These are phyloP conservation scores for Drosophila kurseongensis DNA, from an alignment of 1,140 invertebrate species.

Conservation along the genomic window DNA sequence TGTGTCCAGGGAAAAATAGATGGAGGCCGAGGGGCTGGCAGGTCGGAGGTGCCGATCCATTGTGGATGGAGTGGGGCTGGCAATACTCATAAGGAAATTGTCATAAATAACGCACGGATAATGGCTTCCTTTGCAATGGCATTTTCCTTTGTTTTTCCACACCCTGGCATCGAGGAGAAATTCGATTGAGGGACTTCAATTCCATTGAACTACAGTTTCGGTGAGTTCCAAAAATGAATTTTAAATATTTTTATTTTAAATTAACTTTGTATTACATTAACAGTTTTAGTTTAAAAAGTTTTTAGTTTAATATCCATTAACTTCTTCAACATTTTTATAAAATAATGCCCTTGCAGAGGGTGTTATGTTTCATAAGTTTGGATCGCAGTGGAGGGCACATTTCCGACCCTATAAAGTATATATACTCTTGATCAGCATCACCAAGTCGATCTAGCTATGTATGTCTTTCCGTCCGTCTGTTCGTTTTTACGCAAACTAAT, in stretches of 20 bases:
- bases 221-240: background rate
- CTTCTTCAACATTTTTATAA: background rate
- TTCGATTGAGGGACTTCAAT: slow-evolving; percentile 2
- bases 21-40: background rate
- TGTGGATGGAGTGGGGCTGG: slow-evolving; percentile 18
- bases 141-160: slow-evolving; percentile 18
- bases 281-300: too few relatives aligned
- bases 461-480: too few relatives aligned
- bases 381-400: too few relatives aligned
- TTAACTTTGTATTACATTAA: background rate
- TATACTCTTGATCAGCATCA: too few relatives aligned
- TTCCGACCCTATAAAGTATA: too few relatives aligned
- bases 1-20: slow-evolving; percentile 28
- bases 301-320: background rate
- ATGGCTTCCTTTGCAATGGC: slow-evolving; percentile 49
- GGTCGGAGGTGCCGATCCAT: slow-evolving; percentile 43
- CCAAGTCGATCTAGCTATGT: too few relatives aligned
- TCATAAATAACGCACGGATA: slow-evolving; percentile 73
- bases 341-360: too few relatives aligned
- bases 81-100: slow-evolving; percentile 66
- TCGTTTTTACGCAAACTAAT: too few relatives aligned
- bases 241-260: too few relatives aligned
- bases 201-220: background rate
- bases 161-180: slow-evolving; percentile 1
- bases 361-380: too few relatives aligned